phyloP scores from a whole-genome alignment of 2,797 vertebrate genomes.

The Acanthopagrus latus region DNA sequence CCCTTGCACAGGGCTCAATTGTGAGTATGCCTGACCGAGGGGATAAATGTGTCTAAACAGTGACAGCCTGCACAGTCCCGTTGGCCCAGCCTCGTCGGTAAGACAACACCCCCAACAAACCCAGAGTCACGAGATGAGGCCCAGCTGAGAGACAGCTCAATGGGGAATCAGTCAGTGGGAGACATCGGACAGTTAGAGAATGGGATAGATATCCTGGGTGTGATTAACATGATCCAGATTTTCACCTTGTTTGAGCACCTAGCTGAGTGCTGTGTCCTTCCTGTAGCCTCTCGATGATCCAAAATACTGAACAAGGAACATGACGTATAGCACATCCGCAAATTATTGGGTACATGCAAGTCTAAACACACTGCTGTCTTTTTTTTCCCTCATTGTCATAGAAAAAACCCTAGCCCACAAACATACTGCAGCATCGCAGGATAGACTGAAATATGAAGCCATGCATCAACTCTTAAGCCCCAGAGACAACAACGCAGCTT shows the following conservation, averaged over 20 bases:
- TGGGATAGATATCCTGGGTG: conserved; percentile 63
- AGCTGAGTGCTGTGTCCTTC: conserved; percentile 61
- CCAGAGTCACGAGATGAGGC: conserved; percentile 73
- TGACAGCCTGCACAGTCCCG: conserved; percentile 77
- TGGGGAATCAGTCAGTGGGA: conserved; percentile 73
- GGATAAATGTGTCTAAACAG: conserved; percentile 77
- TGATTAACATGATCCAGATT: conserved; percentile 83
- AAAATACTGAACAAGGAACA: conserved; percentile 11
- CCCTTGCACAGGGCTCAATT: conserved; percentile 85
- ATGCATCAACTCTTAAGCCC: conserved; percentile 53
- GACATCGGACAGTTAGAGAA: conserved; percentile 61
- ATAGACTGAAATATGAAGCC: conserved; percentile 72
- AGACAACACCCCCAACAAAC: conserved; percentile 80
- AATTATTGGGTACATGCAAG: neutral
- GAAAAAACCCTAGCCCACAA: conserved; percentile 11
- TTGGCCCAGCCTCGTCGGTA: conserved; percentile 68
- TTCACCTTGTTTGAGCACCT: conserved; percentile 62
- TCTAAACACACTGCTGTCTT: neutral
- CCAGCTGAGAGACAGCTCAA: conserved; percentile 71
- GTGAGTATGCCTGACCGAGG: conserved; percentile 69
- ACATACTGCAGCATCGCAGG: conserved; percentile 9
- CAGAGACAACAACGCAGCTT: conserved; percentile 58
- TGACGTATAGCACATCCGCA: neutral
- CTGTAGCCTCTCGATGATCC: conserved; percentile 9
- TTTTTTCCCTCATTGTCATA: neutral